Evolutionary conservation across 2,113 vertebrate species (phyloP), one percentile per base, ranked within the genome.

Genomic region (Fulica atra): DNA sequence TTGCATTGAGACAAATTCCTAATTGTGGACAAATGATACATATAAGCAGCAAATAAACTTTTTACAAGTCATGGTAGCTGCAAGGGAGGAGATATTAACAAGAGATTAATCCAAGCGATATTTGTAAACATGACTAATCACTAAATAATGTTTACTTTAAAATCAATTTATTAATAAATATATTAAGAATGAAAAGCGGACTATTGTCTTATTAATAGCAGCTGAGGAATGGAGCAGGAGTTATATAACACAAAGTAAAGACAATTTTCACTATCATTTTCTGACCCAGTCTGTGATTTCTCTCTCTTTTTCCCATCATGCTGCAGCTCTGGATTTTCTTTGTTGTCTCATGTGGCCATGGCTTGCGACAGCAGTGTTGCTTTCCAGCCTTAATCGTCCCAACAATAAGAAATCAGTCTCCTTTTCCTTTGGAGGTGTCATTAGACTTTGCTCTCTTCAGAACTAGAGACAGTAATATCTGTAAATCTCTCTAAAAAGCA

Each of bases 261-360:
- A 20, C 13, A 59, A 46, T 60, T 77, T 89, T 50, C 23, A 46
- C 19, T 42, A 36, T 48, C 28, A 57, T 77, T 81, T 84, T 76
- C 28, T 88, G 84, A 25, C 28, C 25, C 8, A 26, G 4, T 23
- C 20, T 59, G 2, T 26, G 10, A 38, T 76, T 78, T 65, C 7
- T 36, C 53, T 78, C 21, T 36, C n/a, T 76, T 26, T 48, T 73
- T 88, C 46, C 21, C 10, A 6, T 78, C 1, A 3, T 20, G 19
- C 4, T 46, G 57, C 33, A 65, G 26, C 9, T 72, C 18, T 40
- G 46, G 33, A 60, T 70, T 77, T 73, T 72, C 48, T 56, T 70
- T 44, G 11, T n/a, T 10, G 5, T 61, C 9, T 83, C 38, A 8
- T 10, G 21, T 13, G 23, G 63, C 69, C 0, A 0, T 46, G 20